Conservation (phyloP, 2,888 invertebrate genomes). For the Apotomis turbidana region DNA sequence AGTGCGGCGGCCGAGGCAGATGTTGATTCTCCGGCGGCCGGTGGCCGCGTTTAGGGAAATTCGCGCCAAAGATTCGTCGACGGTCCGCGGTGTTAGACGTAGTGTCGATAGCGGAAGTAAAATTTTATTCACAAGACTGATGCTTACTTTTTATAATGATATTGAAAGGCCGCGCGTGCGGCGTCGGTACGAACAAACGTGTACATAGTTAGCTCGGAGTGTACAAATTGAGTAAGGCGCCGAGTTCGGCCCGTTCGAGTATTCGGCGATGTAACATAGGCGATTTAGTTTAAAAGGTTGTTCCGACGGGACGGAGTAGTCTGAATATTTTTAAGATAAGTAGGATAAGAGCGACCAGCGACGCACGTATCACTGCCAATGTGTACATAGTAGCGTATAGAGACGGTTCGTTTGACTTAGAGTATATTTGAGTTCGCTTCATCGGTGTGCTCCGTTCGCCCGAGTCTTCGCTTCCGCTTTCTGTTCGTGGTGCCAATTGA, state of each 20-base stretch:
- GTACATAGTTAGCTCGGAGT: constrained; percentile 71
- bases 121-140: constrained; percentile 78
- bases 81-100: constrained; percentile 56
- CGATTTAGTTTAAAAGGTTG: constrained; percentile 55
- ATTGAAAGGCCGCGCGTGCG: constrained; percentile 53
- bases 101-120: constrained; percentile 61
- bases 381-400: constrained; percentile 70
- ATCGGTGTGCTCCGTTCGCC: constrained; percentile 51
- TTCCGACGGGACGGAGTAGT: constrained; percentile 56
- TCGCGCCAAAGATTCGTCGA: constrained; percentile 74
- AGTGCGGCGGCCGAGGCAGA: constrained; percentile 56
- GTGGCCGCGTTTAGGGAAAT: constrained; percentile 49
- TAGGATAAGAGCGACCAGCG: constrained; percentile 71
- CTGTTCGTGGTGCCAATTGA: constrained; percentile 51
- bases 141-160: constrained; percentile 77
- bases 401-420: constrained; percentile 54
- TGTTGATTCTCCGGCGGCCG: constrained; percentile 59
- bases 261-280: constrained; percentile 56
- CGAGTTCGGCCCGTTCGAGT: constrained; percentile 43
- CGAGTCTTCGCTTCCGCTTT: constrained; percentile 59
- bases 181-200: constrained; percentile 59
- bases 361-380: constrained; percentile 75
- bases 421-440: constrained; percentile 59
- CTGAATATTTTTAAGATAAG: constrained; percentile 63
- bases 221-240: constrained; percentile 54